A percentile compares a stretch with the other conserved stretches of the same genome.
These are phyloP conservation scores for Sardinella longiceps DNA, from an alignment of 2,797 vertebrate genomes.

Conservation along the genomic window DNA sequence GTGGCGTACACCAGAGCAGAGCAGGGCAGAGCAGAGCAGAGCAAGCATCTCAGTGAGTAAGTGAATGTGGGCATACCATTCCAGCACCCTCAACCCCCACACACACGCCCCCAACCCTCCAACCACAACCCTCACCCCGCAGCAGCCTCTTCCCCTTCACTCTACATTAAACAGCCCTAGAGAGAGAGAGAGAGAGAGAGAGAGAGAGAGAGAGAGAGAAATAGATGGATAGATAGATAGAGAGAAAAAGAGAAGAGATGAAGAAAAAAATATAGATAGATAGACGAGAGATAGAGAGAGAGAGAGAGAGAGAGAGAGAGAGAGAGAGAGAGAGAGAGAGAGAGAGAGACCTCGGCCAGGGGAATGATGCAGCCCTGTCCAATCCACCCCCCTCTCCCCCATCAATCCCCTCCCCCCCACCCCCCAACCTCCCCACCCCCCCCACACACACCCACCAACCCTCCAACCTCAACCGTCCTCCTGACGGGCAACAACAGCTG, in stretches of 20 bases:
- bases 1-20: slow-evolving; percentile 15
- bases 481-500: slow-evolving; percentile 37
- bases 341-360: not conserved
- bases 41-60: slow-evolving; percentile 9
- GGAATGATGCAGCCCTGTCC: slow-evolving; percentile 7
- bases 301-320: no score
- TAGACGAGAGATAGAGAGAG: no score
- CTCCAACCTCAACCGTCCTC: not conserved
- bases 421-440: not conserved
- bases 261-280: no score
- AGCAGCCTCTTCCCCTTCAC: not conserved
- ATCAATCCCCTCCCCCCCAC: not conserved
- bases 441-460: not conserved
- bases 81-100: no score
- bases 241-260: not conserved
- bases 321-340: no score
- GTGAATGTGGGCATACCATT: slow-evolving; percentile 10
- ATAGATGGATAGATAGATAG: not conserved
- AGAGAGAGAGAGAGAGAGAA: no score
- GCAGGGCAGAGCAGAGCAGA: not conserved
- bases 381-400: not conserved
- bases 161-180: not conserved
- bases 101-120: not conserved
- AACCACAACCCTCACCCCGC: not conserved
- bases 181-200: not conserved